Evolutionary conservation across 2,113 vertebrate genomes (phyloP), one percentile per base, ranked within the genome.

Genomic region (Rhagologus leucostigma): DNA sequence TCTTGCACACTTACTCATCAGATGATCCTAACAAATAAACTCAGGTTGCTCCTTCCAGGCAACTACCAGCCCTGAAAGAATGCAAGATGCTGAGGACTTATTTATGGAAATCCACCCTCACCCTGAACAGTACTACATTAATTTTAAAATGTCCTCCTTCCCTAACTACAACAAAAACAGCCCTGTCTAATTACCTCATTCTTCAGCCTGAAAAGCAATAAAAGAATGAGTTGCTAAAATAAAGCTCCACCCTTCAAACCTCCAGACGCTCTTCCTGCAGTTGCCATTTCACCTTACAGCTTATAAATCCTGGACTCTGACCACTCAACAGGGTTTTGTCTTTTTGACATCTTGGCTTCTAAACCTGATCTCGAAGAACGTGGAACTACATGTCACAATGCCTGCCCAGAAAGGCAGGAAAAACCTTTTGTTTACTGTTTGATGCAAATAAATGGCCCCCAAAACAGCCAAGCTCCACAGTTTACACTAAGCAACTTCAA

Each of bases 231-330:
- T 79, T 93, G 86, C 90, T 86, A 69, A 96, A 93, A 73, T 67
- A 91, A 95, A 95, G 88, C 92, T 89, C 94, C 93, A 94, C 95
- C 96, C 88, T 93, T 93, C 84, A 84, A 92, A 75, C 64, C 88
- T 95, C 93, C 83, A 96, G 93, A 92, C 15, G 3, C 87, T 63
- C 89, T 86, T 53, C 32, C 13, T 86, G 71, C 92, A 70, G 85
- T 84, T 80, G 87, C 84, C 59, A 64, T 95, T 94, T 95, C 96
- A 96, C 95, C 93, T 95, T 90, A 68, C 93, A 94, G 79, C 73
- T 94, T 93, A 65, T 93, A 95, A 96, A 97, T 95, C 85, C 20
- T 57, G 80, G 57, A 10, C 85, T 90, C 85, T 41, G 67, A 90
- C 64, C 88, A 57, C 70, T 92, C 59, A 19, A 10, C 55, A 73